Evolutionary conservation across 2,113 vertebrate genomes (phyloP), one percentile per base, ranked within the genome.

Genomic region (Argyrosomus japonicus): DNA sequence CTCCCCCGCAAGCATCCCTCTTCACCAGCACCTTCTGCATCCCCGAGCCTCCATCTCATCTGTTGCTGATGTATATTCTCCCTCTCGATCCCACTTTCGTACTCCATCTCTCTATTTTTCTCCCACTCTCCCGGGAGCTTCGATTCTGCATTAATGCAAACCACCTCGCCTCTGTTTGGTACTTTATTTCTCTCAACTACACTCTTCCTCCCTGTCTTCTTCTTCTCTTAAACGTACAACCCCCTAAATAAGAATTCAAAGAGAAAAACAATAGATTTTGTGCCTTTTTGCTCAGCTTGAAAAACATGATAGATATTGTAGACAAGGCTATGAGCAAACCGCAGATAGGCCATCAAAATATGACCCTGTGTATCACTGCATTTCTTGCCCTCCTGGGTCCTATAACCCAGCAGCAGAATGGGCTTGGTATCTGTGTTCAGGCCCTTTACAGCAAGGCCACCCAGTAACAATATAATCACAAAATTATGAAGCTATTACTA

Each of bases 361-460:
- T 73, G 62, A 43, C 81, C 60, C 57, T n/a, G 48, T 83, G 75
- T 67, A 69, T 72, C 25, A n/a, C 75, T 51, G 47, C 17, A 8
- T 77, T 79, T 77, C 69, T 61, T 70, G 80, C 53, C 23, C 86
- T 76, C 58, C 25, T 43, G 82, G 79, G 86, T 67, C 69, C 80
- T 43, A 21, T 87, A 79, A 71, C 69, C 40, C 47, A 11, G 60
- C 67, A 65, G 81, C 69, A 77, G 61, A 25, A 13, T 43, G 47
- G 67, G 70, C 60, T 76, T 21, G 57, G 72, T 36, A 10, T 29
- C 58, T 56, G 64, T 43, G 54, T 71, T 81, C 3, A 19, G 32
- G 82, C 85, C 50, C 53, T 89, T 89, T 85, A 89, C 79, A 73
- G 81, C 51, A 18, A n/a, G 57, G 70, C 82, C 68, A 62, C 77